A percentile compares a stretch with the other conserved stretches of the same genome.
phyloP scores from a whole-genome alignment of 1,140 invertebrate genomes.

The Linepithema humile region DNA sequence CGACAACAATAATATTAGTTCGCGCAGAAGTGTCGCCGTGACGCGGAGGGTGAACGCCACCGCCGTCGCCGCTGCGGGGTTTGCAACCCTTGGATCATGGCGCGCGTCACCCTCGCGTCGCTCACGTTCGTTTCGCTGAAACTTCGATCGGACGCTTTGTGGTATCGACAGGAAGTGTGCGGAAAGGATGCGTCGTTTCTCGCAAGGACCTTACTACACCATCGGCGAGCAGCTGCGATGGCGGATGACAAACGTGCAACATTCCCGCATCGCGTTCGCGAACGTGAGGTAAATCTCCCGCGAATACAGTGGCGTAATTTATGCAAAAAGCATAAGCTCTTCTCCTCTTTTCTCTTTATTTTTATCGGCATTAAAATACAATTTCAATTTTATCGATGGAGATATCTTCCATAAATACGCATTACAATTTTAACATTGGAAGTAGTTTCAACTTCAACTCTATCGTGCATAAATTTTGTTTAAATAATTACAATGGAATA shows the following conservation, averaged over 20 bases:
- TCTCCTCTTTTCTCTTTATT: neutral
- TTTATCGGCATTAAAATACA: neutral
- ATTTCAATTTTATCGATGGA: neutral
- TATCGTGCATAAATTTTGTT: too few relatives aligned
- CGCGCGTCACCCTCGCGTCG: slow-evolving; percentile 33
- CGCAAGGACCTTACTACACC: slow-evolving; percentile 75
- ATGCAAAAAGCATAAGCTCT: too few relatives aligned
- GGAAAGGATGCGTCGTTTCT: slow-evolving; percentile 63
- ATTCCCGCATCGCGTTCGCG: slow-evolving; percentile 78
- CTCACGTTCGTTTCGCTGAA: slow-evolving; percentile 39
- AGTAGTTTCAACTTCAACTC: neutral
- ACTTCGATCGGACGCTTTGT: neutral
- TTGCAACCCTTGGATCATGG: slow-evolving; percentile 39
- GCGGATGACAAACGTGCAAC: slow-evolving; percentile 83
- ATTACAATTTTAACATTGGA: neutral
- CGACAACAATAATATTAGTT: slow-evolving; percentile 10
- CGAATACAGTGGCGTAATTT: slow-evolving; percentile 3
- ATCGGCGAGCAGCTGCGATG: slow-evolving; percentile 77
- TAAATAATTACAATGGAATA: too few relatives aligned
- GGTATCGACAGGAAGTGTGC: neutral
- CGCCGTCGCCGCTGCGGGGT: neutral
- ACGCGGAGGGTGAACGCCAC: slow-evolving; percentile 1
- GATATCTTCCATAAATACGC: neutral
- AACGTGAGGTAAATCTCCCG: slow-evolving; percentile 77
- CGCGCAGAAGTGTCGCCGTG: slow-evolving; percentile 17